Conservation (phyloP, 2,113 vertebrate genomes). For the Glareola pratincola region DNA sequence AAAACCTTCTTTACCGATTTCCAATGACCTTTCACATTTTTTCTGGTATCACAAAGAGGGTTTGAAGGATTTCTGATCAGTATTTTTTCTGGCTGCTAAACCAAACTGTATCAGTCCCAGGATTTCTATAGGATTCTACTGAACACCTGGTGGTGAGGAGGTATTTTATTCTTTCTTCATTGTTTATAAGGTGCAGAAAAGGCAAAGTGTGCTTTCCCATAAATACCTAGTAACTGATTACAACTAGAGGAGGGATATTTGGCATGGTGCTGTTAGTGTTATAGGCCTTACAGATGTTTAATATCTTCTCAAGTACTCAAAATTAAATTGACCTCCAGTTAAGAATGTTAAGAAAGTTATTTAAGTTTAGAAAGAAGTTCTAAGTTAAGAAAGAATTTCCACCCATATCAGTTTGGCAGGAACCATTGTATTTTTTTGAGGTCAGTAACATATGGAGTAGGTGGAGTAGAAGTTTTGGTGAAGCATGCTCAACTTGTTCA, state of each 20-base stretch:
- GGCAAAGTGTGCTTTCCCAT: neutral
- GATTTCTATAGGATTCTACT: neutral
- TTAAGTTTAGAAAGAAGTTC: too few species aligned
- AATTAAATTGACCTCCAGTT: neutral
- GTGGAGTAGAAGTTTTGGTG: neutral
- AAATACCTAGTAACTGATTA: neutral
- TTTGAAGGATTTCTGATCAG: neutral
- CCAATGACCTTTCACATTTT: neutral
- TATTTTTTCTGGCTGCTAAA: neutral
- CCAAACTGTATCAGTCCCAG: neutral
- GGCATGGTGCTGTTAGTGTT: neutral
- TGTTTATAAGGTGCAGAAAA: neutral
- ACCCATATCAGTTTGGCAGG: neutral
- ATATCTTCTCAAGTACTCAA: neutral
- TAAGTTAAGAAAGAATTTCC: neutral
- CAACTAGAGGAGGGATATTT: neutral
- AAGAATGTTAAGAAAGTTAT: too few species aligned
- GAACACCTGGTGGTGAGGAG: neutral
- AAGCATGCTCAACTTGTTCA: neutral
- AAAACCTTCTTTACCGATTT: neutral
- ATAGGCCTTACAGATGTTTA: neutral
- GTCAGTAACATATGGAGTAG: neutral
- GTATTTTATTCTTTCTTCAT: neutral
- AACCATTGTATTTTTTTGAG: neutral
- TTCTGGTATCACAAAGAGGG: neutral